Percentiles rank a stretch among this genome's conserved stretches.
phyloP scores from a whole-genome alignment of 2,888 invertebrate genomes.

The Trissolcus brochymenae region DNA sequence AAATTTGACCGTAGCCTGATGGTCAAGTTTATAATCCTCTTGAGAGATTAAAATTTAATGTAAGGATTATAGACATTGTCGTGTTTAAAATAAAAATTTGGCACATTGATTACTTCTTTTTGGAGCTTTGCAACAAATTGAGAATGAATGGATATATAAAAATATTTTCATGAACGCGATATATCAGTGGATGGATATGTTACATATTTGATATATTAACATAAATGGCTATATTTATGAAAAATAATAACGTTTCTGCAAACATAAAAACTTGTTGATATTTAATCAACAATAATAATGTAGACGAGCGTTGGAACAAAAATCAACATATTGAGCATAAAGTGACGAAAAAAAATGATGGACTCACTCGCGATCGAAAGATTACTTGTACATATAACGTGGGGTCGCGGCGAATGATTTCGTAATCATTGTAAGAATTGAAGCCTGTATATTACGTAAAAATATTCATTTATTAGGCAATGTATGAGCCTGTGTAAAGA shows the following conservation, averaged over 20 bases:
- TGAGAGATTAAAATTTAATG: too few species aligned
- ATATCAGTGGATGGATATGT: slow-evolving; percentile 49
- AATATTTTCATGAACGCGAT: slow-evolving; percentile 44
- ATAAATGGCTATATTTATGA: slow-evolving; percentile 48
- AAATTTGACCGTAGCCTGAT: too few species aligned
- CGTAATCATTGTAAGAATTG: slow-evolving; percentile 67
- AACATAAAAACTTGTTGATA: slow-evolving; percentile 64
- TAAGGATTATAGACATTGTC: too few species aligned
- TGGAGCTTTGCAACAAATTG: too few species aligned
- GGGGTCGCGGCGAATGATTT: slow-evolving; percentile 65
- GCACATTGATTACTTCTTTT: neutral
- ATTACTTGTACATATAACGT: slow-evolving; percentile 64
- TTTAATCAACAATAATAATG: slow-evolving; percentile 47
- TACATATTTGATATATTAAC: slow-evolving; percentile 48
- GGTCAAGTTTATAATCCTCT: too few species aligned
- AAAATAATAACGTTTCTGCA: slow-evolving; percentile 23
- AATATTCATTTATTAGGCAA: slow-evolving; percentile 71
- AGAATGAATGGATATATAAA: slow-evolving; percentile 9
- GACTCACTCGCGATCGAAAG: too few species aligned
- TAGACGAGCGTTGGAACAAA: slow-evolving; percentile 35
- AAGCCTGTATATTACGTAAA: slow-evolving; percentile 70
- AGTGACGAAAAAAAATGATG: slow-evolving; percentile 7
- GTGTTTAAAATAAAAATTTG: neutral
- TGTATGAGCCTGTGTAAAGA: slow-evolving; percentile 73
- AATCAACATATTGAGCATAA: slow-evolving; percentile 32